phyloP scores from a whole-genome alignment of 2,888 invertebrate genomes.

The Eulithis prunata region DNA sequence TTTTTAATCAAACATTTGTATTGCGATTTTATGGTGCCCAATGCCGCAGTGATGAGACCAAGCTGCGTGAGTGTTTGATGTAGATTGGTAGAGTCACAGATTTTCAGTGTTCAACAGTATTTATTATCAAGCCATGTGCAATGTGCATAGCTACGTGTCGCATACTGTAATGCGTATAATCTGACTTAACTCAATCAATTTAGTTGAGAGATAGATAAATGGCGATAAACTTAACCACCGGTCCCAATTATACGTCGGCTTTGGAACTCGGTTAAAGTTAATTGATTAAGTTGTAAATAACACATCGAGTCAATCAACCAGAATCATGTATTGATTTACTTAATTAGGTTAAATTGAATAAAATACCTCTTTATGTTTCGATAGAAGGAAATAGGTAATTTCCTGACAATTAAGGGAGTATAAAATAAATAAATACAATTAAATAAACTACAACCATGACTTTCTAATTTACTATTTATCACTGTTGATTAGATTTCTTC shows the following conservation, averaged over 20 bases:
- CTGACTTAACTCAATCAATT: constrained; percentile 46
- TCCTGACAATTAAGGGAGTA: constrained; percentile 20
- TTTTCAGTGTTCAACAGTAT: too few relatives aligned
- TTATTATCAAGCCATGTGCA: too few relatives aligned
- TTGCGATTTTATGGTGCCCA: too few relatives aligned
- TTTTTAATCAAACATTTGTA: too few relatives aligned
- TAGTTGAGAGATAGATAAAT: constrained; percentile 57
- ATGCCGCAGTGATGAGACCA: too few relatives aligned
- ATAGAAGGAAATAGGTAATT: constrained; percentile 28
- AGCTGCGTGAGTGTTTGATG: too few relatives aligned
- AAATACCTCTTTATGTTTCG: constrained; percentile 27
- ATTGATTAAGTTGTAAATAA: constrained; percentile 56
- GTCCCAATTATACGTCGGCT: constrained; percentile 50
- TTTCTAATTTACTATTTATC: constrained; percentile 11
- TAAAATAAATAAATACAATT: constrained; percentile 8
- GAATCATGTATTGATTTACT: constrained; percentile 37
- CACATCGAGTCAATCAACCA: constrained; percentile 42
- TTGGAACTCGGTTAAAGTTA: constrained; percentile 46
- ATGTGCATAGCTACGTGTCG: neutral
- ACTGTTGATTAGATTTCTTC: neutral
- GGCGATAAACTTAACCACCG: constrained; percentile 53
- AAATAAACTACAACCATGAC: constrained; percentile 10
- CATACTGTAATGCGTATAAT: constrained; percentile 23
- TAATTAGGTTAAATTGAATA: constrained; percentile 37
- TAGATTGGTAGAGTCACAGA: too few relatives aligned